Conservation (phyloP, 2,888 invertebrate species). For the Dinocampus coccinellae region DNA sequence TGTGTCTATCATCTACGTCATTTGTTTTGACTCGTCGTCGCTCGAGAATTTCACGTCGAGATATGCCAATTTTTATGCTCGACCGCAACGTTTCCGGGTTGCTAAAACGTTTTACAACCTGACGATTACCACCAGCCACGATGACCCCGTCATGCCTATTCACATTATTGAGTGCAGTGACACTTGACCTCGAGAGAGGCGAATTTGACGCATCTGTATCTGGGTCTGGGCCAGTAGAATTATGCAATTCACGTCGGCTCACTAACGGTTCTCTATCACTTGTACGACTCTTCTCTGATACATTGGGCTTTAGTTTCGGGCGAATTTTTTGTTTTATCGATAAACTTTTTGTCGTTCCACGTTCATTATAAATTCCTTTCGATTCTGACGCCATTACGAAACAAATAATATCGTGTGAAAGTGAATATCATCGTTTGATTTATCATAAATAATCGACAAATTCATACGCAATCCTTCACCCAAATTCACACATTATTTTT, state of each 20-base stretch:
- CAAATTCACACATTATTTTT: neutral
- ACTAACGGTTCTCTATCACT: conserved; percentile 59
- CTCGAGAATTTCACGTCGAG: conserved; percentile 43
- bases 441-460: neutral
- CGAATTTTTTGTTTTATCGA: conserved; percentile 48
- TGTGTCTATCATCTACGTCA: conserved; percentile 43
- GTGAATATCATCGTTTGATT: conserved; percentile 37
- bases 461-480: neutral
- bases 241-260: conserved; percentile 61
- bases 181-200: conserved; percentile 4
- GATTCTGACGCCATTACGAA: conserved; percentile 34
- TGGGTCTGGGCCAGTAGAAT: conserved; percentile 59
- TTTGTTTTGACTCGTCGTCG: conserved; percentile 44
- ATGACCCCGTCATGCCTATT: conserved; percentile 24
- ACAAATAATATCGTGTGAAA: neutral
- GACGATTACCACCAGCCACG: conserved; percentile 32
- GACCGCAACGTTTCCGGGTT: conserved; percentile 42
- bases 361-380: conserved; percentile 42
- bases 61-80: conserved; percentile 34
- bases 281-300: conserved; percentile 53
- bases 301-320: conserved; percentile 42
- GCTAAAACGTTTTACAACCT: conserved; percentile 26
- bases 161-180: conserved; percentile 22
- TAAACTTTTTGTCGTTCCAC: conserved; percentile 49
- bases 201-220: conserved; percentile 54